phyloP scores from a whole-genome alignment of 2,797 vertebrate species.

The Myotis myotis region DNA sequence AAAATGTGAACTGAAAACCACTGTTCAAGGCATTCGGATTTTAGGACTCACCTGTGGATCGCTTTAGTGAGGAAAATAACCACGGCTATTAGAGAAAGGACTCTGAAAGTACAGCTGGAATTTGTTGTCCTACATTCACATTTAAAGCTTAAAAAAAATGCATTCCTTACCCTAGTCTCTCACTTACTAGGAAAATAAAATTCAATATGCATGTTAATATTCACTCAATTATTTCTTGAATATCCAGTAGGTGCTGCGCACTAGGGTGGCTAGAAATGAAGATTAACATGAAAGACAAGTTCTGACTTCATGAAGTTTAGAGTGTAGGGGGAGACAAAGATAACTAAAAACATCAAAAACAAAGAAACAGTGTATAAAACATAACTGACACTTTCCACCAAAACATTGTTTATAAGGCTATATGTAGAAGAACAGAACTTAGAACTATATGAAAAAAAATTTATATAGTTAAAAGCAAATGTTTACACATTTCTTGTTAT shows the following conservation, averaged over 20 bases:
- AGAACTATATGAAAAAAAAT: not conserved
- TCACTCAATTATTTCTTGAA: not conserved
- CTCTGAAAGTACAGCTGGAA: not conserved
- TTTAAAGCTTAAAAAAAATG: not conserved
- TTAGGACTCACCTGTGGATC: not conserved
- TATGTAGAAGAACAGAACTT: not conserved
- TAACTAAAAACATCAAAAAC: not conserved
- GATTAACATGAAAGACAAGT: not conserved
- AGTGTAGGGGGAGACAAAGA: not conserved
- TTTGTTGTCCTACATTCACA: not conserved
- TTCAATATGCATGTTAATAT: not conserved
- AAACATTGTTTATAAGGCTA: not conserved
- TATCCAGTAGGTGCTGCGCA: not conserved
- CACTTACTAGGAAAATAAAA: constrained; percentile 23
- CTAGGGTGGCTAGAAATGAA: not conserved
- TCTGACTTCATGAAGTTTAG: not conserved
- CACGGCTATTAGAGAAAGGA: not conserved
- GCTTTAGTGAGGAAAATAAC: not conserved
- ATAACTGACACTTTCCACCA: not conserved
- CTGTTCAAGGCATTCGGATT: not conserved
- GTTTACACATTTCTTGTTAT: not conserved
- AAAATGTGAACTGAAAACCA: not conserved
- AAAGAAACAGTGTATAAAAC: not conserved
- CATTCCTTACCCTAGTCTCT: not conserved
- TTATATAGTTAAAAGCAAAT: not conserved